phyloP scores from a whole-genome alignment of 2,797 vertebrate genomes.

The Acanthornis magna region DNA sequence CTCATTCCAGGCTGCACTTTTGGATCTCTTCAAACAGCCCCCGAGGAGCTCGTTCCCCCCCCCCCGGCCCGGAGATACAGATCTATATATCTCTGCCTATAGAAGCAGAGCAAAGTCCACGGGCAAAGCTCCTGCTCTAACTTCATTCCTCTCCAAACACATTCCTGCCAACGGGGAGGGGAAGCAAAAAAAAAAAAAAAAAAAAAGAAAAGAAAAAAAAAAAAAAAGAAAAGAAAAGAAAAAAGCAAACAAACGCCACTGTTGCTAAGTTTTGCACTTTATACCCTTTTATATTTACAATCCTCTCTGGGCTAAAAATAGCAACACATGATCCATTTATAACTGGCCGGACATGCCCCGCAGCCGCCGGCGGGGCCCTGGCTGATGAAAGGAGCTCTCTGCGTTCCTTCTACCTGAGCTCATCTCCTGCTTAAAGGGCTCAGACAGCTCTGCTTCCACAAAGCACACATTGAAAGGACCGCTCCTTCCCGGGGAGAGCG shows the following conservation, averaged over 20 bases:
- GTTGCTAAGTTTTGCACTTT: constrained; percentile 67
- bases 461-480: constrained; percentile 32
- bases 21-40: neutral
- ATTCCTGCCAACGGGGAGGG: constrained; percentile 30
- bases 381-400: constrained; percentile 55
- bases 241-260: constrained; percentile 50
- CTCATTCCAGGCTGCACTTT: neutral
- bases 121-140: constrained; percentile 17
- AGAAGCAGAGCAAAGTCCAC: constrained; percentile 52
- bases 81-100: neutral
- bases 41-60: neutral
- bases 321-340: constrained; percentile 68
- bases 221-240: neutral
- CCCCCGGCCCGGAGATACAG: neutral
- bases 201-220: too few relatives aligned
- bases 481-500: constrained; percentile 25
- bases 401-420: constrained; percentile 62
- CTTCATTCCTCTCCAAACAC: constrained; percentile 49
- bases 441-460: constrained; percentile 41
- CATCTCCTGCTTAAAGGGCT: constrained; percentile 43
- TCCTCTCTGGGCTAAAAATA: constrained; percentile 69
- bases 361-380: constrained; percentile 53
- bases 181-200: neutral
- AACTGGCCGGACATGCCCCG: constrained; percentile 53
- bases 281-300: constrained; percentile 71